phyloP scores from a whole-genome alignment of 1,140 invertebrate genomes.

The Bombyx mandarina region DNA sequence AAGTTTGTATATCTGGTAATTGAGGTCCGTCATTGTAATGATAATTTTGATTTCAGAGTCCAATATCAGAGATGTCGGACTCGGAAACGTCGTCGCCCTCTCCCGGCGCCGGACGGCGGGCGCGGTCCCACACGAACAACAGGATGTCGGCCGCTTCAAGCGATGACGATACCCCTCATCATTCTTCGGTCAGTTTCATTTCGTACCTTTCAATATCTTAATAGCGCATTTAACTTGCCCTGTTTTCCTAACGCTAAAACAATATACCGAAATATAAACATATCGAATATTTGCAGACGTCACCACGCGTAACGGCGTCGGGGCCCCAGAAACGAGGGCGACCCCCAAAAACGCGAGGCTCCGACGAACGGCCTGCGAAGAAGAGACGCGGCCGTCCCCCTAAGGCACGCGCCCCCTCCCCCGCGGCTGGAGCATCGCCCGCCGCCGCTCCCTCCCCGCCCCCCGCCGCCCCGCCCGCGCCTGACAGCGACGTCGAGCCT shows the following conservation, averaged over 20 bases:
- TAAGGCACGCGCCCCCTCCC: conserved; percentile 28
- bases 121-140: conserved; percentile 39
- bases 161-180: conserved; percentile 53
- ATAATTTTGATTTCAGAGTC: conserved; percentile 33
- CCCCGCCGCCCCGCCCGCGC: conserved; percentile 2
- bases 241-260: background rate
- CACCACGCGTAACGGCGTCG: conserved; percentile 18
- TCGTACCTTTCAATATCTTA: background rate
- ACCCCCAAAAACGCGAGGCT: conserved; percentile 36
- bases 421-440: conserved; percentile 31
- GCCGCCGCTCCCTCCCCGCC: conserved; percentile 18
- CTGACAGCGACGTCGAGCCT: conserved; percentile 37
- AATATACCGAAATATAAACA: too few species aligned
- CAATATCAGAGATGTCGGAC: conserved; percentile 58
- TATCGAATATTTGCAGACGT: conserved; percentile 18
- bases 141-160: conserved; percentile 49
- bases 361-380: conserved; percentile 39
- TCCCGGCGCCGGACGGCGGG: conserved; percentile 34
- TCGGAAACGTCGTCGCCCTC: conserved; percentile 58
- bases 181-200: conserved; percentile 23
- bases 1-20: too few species aligned
- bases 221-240: background rate
- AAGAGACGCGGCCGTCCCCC: conserved; percentile 47
- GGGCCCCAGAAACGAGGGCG: conserved; percentile 40
- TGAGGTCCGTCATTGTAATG: too few species aligned